Evolutionary conservation across 1,140 invertebrate genomes (phyloP).

Genomic region (Musca vetustissima): DNA sequence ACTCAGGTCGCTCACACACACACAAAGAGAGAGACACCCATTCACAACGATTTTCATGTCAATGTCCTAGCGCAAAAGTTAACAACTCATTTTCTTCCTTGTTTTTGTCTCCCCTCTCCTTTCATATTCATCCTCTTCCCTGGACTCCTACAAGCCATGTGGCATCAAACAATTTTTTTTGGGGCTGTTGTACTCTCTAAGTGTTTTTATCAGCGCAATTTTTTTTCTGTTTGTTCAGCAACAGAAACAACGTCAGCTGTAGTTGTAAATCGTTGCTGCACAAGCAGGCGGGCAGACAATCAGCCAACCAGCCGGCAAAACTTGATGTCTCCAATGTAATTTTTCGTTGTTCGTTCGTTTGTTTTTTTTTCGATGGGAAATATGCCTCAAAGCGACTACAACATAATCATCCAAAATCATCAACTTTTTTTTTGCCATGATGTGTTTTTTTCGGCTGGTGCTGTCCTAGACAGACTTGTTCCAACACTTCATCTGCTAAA

Average conservation of each 20-base stretch:
- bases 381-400: background rate
- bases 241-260: background rate
- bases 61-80: conserved; percentile 7
- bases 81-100: conserved; percentile 3
- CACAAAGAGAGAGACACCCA: too few relatives aligned
- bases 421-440: conserved; percentile 4
- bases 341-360: too few relatives aligned
- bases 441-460: background rate
- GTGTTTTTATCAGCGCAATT: conserved; percentile 11
- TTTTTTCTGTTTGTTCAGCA: conserved; percentile 15
- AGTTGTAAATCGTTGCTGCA: background rate
- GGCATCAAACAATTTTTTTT: too few relatives aligned
- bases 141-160: too few relatives aligned
- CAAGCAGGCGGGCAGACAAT: too few relatives aligned
- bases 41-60: background rate
- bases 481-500: background rate
- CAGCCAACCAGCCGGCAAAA: background rate
- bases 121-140: too few relatives aligned
- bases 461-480: too few relatives aligned
- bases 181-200: background rate
- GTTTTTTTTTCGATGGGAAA: background rate
- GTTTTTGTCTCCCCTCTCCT: too few relatives aligned
- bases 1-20: too few relatives aligned
- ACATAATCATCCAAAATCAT: conserved; percentile 18
- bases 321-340: too few relatives aligned